These are phyloP conservation scores for Ophion ventricosus DNA, from an alignment of 2,888 invertebrate species.

Conservation along the genomic window DNA sequence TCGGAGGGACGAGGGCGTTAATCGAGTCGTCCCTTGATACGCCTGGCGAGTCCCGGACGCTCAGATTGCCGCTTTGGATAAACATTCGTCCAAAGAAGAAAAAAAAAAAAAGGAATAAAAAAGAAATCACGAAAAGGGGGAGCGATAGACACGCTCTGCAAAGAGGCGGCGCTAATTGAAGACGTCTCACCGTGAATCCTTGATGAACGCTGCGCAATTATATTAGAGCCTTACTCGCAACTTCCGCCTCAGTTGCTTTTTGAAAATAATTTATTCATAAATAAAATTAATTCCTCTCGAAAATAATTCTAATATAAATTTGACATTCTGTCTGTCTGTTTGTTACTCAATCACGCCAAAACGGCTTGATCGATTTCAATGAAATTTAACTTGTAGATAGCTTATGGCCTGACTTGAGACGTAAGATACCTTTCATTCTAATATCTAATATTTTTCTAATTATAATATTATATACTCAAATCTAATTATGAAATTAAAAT, in stretches of 20 bases:
- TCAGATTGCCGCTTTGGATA: conserved; percentile 43
- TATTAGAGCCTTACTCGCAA: neutral
- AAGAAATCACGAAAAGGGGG: neutral
- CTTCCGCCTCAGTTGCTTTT: neutral
- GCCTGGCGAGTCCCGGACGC: conserved; percentile 26
- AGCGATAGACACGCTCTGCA: conserved; percentile 18
- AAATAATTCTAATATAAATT: too few species aligned
- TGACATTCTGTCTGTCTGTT: too few species aligned
- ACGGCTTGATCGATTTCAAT: too few species aligned
- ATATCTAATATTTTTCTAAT: too few species aligned
- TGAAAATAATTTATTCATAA: neutral
- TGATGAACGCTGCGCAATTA: conserved; percentile 2
- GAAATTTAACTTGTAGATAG: too few species aligned
- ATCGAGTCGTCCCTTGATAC: conserved; percentile 48
- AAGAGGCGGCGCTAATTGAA: conserved; percentile 45
- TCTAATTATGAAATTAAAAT: too few species aligned
- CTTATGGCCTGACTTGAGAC: too few species aligned
- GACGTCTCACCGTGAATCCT: neutral
- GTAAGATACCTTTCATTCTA: too few species aligned
- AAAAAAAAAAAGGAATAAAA: too few species aligned
- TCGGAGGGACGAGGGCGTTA: conserved; percentile 26
- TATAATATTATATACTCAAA: too few species aligned
- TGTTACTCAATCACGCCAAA: too few species aligned
- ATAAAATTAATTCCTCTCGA: neutral
- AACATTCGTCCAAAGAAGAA: conserved; percentile 9